These are phyloP conservation scores for Mobula birostris DNA, from an alignment of 2,113 vertebrate species.

Conservation along the genomic window DNA sequence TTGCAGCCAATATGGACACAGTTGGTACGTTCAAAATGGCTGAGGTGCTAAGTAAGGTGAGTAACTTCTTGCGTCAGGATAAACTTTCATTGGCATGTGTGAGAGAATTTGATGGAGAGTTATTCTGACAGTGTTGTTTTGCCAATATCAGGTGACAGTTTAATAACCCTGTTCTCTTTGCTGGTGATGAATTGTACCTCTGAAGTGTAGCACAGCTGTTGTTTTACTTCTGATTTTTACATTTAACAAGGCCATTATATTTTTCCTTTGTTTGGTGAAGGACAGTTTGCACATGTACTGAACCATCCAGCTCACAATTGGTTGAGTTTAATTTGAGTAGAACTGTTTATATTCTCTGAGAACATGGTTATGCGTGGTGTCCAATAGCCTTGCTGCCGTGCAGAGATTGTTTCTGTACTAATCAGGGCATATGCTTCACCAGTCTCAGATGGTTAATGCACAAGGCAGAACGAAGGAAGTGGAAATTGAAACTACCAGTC, in stretches of 20 bases:
- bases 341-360: background rate
- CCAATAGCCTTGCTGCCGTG: background rate
- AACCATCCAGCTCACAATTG: background rate
- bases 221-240: background rate
- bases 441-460: too few relatives aligned
- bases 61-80: constrained; percentile 37
- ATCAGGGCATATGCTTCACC: background rate
- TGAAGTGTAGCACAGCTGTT: background rate
- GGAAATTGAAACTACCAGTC: background rate
- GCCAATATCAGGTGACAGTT: background rate
- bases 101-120: background rate
- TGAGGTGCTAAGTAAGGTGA: constrained; percentile 80
- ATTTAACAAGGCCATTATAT: background rate
- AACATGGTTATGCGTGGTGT: background rate
- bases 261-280: background rate
- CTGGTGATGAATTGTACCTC: background rate
- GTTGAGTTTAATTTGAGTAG: background rate
- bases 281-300: background rate
- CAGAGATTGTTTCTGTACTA: background rate
- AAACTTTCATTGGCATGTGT: background rate
- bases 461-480: too few relatives aligned
- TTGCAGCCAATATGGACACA: constrained; percentile 98
- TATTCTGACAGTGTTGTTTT: background rate
- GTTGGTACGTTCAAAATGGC: constrained; percentile 98
- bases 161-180: background rate